These are phyloP conservation scores for Erythrocercus mccallii DNA, from an alignment of 2,113 vertebrate genomes.

Conservation along the genomic window DNA sequence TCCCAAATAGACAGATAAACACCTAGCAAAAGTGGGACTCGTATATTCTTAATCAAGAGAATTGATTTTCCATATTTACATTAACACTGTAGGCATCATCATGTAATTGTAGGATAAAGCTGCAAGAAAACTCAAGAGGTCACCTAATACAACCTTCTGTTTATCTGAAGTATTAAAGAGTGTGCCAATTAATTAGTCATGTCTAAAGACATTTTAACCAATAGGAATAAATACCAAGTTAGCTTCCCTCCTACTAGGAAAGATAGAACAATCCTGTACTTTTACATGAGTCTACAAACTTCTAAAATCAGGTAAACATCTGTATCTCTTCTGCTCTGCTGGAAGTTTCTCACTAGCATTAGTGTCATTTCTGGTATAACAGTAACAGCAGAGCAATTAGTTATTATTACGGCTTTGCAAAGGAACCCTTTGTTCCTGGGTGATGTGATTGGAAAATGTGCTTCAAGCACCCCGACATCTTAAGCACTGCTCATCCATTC, in stretches of 20 bases:
- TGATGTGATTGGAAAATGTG: neutral
- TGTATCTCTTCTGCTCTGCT: neutral
- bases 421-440: neutral
- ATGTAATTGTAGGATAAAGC: neutral
- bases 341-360: neutral
- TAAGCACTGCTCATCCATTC: neutral
- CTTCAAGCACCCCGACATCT: neutral
- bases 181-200: neutral
- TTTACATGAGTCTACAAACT: neutral
- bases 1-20: neutral
- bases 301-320: neutral
- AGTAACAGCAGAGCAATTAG: neutral
- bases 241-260: neutral
- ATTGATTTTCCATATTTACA: neutral
- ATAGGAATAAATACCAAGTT: neutral
- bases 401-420: neutral
- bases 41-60: neutral
- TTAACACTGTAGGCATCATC: neutral
- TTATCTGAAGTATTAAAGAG: neutral
- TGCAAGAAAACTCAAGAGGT: neutral
- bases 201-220: neutral
- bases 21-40: neutral
- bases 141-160: neutral
- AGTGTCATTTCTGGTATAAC: neutral
- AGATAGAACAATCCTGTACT: neutral